Percentiles rank a stretch among this genome's conserved stretches.
Conservation (phyloP, 1,140 invertebrate species). For the Dendroctonus ponderosae region DNA sequence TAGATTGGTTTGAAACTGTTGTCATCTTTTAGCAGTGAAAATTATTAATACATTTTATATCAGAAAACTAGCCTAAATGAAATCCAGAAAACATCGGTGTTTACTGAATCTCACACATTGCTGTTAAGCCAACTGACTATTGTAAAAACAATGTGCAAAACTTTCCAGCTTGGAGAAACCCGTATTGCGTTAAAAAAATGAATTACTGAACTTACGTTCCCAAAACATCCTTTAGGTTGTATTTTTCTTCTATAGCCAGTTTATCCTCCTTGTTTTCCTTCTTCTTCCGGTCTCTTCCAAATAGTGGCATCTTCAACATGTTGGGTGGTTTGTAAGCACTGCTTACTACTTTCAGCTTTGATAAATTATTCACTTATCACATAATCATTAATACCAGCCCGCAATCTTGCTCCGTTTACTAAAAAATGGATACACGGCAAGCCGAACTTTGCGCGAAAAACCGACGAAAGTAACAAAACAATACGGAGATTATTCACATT, state of each 20-base stretch:
- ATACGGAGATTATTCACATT: slow-evolving; percentile 5
- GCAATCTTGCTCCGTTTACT: too few relatives aligned
- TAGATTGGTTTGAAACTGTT: too few relatives aligned
- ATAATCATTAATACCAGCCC: too few relatives aligned
- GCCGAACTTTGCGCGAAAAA: background rate
- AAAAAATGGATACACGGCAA: too few relatives aligned
- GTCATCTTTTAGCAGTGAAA: too few relatives aligned
- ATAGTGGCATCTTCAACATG: slow-evolving; percentile 71
- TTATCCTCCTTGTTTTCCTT: slow-evolving; percentile 76
- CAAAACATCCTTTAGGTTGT: slow-evolving; percentile 81
- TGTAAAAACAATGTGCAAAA: too few relatives aligned
- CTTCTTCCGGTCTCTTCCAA: slow-evolving; percentile 81
- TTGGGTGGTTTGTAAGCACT: slow-evolving; percentile 14
- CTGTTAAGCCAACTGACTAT: too few relatives aligned
- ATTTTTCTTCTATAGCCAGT: slow-evolving; percentile 84
- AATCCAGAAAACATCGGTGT: too few relatives aligned
- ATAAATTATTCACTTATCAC: slow-evolving; percentile 2
- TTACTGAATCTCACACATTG: too few relatives aligned
- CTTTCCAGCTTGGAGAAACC: background rate
- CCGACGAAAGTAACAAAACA: background rate
- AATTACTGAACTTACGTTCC: slow-evolving; percentile 70
- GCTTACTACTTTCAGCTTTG: slow-evolving; percentile 4
- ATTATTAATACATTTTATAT: too few relatives aligned
- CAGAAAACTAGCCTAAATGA: too few relatives aligned
- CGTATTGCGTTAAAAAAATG: slow-evolving; percentile 1